phyloP scores from a whole-genome alignment of 2,113 vertebrate species.

The Salvelinus sp. region DNA sequence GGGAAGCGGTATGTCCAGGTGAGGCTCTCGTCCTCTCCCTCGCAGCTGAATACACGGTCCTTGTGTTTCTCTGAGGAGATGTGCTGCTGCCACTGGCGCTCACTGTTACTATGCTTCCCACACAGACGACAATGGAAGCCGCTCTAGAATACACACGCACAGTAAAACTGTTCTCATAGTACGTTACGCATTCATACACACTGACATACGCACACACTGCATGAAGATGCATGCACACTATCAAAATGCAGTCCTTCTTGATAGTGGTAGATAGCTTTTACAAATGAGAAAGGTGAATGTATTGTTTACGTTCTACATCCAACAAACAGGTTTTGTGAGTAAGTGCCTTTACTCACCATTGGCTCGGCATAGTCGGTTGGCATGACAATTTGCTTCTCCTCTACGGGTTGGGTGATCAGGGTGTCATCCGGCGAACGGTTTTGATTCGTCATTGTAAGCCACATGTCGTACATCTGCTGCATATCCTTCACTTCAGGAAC shows the following conservation, averaged over 20 bases:
- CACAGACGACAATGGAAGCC: constrained; percentile 92
- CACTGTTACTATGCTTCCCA: constrained; percentile 92
- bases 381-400: constrained; percentile 91
- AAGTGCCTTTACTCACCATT: constrained; percentile 71
- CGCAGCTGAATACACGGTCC: constrained; percentile 90
- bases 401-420: constrained; percentile 57
- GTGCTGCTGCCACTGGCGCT: constrained; percentile 96
- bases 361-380: constrained; percentile 91
- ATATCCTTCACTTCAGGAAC: constrained; percentile 81
- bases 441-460: constrained; percentile 79
- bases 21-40: constrained; percentile 84
- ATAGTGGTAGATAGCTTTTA: too few relatives aligned
- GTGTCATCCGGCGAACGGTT: constrained; percentile 78
- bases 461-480: constrained; percentile 92
- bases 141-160: constrained; percentile 64
- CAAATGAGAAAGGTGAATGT: too few relatives aligned
- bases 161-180: neutral
- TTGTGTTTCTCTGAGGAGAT: constrained; percentile 94
- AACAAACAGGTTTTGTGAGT: too few relatives aligned
- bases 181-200: neutral
- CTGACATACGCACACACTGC: neutral
- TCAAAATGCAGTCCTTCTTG: neutral
- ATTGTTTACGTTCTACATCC: too few relatives aligned
- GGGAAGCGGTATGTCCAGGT: constrained; percentile 92
- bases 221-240: too few relatives aligned